These are phyloP conservation scores for Matsumyia berberina DNA, from an alignment of 2,888 invertebrate genomes.

Conservation along the genomic window DNA sequence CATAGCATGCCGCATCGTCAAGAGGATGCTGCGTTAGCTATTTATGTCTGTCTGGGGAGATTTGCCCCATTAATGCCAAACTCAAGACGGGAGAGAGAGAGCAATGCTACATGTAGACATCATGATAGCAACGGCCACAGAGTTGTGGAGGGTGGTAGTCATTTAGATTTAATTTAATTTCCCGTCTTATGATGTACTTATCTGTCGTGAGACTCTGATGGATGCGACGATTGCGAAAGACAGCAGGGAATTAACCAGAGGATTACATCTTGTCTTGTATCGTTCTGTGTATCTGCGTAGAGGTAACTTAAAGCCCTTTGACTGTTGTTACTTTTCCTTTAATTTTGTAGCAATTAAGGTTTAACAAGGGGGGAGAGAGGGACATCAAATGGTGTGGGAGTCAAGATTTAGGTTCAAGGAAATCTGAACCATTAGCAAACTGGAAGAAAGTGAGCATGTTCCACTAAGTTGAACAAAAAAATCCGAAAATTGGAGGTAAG, in stretches of 20 bases:
- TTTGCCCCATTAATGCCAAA: constrained; percentile 50
- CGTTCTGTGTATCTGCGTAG: constrained; percentile 10
- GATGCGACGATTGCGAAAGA: constrained; percentile 28
- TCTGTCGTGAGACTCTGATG: constrained; percentile 43
- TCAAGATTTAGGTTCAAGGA: too few species aligned
- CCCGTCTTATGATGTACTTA: constrained; percentile 66
- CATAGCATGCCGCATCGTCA: constrained; percentile 31
- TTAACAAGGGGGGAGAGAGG: too few species aligned
- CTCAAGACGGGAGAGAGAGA: constrained; percentile 11
- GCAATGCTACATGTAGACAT: not conserved
- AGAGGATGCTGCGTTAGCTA: constrained; percentile 52
- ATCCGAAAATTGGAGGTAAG: too few species aligned
- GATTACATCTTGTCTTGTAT: constrained; percentile 29
- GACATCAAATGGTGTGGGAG: too few species aligned
- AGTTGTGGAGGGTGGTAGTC: constrained; percentile 22
- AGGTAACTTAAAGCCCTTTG: constrained; percentile 16
- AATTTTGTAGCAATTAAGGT: not conserved
- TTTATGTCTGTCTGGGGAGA: constrained; percentile 65
- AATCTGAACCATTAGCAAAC: too few species aligned
- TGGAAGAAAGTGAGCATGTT: too few species aligned
- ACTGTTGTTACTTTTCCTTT: not conserved
- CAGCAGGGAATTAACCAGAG: not conserved
- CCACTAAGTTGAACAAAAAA: too few species aligned
- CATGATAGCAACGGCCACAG: not conserved
- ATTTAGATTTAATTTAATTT: constrained; percentile 73